Base-by-base conservation (phyloP, 2,113 vertebrate species). In the Vulpes vulpes region DNA sequence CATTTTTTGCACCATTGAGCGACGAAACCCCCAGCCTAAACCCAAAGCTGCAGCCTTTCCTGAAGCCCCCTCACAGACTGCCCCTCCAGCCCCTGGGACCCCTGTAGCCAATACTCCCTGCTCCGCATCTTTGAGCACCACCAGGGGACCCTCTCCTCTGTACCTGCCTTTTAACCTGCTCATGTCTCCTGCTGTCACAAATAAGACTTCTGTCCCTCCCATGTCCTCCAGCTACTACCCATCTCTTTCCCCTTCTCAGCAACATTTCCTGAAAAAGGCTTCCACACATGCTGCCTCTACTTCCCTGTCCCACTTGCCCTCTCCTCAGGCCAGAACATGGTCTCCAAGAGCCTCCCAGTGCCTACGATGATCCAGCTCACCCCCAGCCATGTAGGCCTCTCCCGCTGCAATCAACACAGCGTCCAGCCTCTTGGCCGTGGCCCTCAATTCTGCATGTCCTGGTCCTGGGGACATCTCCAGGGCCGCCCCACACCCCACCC, bases 241-340 rank as follows among this genome's bases (percentile, higher is more conserved):
- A 1, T 62, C 91, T 69, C 87, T 9, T 51, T 57, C 53, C 6
- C 16, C 71, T 65, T 62, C 69, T 35, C 27, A 32, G 4, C 7
- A 51, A 12, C 10, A 32, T 30, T 80, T 60, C 71, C 92, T 15
- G 1, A 25, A 4, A 51, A 22, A 25, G 32, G 35, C 27, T 17
- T 3, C 23, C 15, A 9, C 19, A 1, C 2, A 0, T 7, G 5
- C 4, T 0, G 0, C 3, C 25, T 57, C n/a, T 11, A 0, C 32
- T 3, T 51, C 43, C 60, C 57, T 15, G 60, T 1, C 49, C 80
- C 60, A 35, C 6, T 4, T 7, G 22, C 20, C 51, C 62, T 19
- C 51, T 86, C 32, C 85, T 60, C 16, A 1, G 73, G 59, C 89
- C 85, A 53, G 55, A 25, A 2, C 78, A 43, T 57, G 22, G 51